Base-by-base conservation (phyloP, 2,113 vertebrate genomes). In the Brachyhypopomus gauderio region DNA sequence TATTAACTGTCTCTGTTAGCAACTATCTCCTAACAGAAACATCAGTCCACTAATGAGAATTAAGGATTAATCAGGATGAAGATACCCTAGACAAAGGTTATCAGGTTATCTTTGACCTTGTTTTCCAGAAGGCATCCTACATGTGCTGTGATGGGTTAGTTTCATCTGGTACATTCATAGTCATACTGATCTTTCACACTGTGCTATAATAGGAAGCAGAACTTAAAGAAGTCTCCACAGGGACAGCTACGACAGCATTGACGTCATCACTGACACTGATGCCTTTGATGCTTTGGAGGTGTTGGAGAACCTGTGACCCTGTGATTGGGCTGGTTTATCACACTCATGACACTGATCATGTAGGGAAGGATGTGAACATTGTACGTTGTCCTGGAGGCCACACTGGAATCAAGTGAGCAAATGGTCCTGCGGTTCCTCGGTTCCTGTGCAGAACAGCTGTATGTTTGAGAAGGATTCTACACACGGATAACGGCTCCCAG, bases 1-100 rank as follows among this genome's bases (percentile, higher is more conserved):
- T 38, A 27, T 41, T 75, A 58, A 80, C 66, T 30, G 66, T 45
- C 17, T 20, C 56, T 75, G 41, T 81, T 81, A 81, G 48, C 55
- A 48, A 60, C 62, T 75, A 62, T 41, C 72, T 75, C 59, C 25
- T 16, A 30, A 34, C n/a, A 66, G 48, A 67, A 75, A 67, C 16
- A 41, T 22, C 14, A 8, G 30, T 72, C 12, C n/a, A 22, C 38
- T 78, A 78, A 72, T 72, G 71, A 74, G 71, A 80, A 71, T 36
- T 16, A 16, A 70, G 55, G 56, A 55, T 27, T 74, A 48, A 74
- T 30, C 45, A 9, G 45, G 6, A 11, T 48, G 45, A 9, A n/a
- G 45, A 48, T 48, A 11, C 45, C 3, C 12, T 38, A 38, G 38
- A 38, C 38, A 38, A 38, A 41, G 9, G 41, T 41, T 52, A 52